A percentile compares a stretch with the other conserved stretches of the same genome.
Conservation (phyloP, 2,113 vertebrate genomes). For the Myotis davidii region DNA sequence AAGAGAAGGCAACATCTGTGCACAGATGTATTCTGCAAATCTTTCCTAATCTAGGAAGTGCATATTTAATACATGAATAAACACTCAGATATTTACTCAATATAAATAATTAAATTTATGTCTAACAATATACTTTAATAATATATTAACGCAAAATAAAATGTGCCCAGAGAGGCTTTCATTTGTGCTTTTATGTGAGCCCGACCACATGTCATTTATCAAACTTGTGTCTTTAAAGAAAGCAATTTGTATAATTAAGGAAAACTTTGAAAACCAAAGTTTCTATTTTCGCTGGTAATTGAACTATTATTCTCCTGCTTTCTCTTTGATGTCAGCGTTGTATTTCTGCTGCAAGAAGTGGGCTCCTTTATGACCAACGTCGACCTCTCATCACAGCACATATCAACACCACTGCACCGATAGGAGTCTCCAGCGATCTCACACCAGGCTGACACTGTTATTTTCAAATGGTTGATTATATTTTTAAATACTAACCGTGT, state of each 20-base stretch:
- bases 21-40: constrained; percentile 57
- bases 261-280: background rate
- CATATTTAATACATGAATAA: constrained; percentile 59
- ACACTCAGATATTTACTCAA: background rate
- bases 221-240: background rate
- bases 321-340: background rate
- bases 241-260: constrained; percentile 54
- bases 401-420: rapidly evolving
- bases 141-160: constrained; percentile 47
- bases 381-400: background rate
- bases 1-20: constrained; percentile 69
- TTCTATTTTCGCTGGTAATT: constrained; percentile 16
- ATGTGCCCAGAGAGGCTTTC: constrained; percentile 58
- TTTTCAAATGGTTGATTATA: background rate
- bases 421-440: background rate
- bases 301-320: constrained; percentile 10
- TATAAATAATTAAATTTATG: constrained; percentile 32
- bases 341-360: background rate
- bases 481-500: background rate
- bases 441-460: background rate
- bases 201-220: constrained; percentile 3
- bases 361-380: background rate
- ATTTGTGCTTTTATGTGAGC: constrained; percentile 21
- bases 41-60: background rate
- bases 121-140: constrained; percentile 21